Evolutionary conservation across 2,888 invertebrate genomes (phyloP).

Genomic region (Andrena chrysosceles): DNA sequence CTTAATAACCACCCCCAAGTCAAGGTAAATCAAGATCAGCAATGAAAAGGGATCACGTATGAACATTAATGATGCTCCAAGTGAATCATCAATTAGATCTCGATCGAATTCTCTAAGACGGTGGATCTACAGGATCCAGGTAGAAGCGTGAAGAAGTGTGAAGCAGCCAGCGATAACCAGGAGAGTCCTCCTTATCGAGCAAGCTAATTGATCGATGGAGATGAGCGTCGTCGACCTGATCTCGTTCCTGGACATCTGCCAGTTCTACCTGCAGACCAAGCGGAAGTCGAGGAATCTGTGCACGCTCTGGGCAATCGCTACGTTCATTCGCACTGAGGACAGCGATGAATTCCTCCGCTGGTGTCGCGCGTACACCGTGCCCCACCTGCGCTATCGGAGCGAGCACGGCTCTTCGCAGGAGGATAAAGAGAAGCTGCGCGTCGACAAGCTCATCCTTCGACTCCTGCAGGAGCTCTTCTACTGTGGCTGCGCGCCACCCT

Average conservation of each 20-base stretch:
- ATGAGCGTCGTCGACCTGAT: slow-evolving; percentile 78
- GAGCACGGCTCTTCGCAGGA: slow-evolving; percentile 27
- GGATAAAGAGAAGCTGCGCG: slow-evolving; percentile 46
- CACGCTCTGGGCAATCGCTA: slow-evolving; percentile 80
- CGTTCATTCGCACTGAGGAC: slow-evolving; percentile 79
- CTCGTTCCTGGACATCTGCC: slow-evolving; percentile 81
- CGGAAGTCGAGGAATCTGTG: slow-evolving; percentile 74
- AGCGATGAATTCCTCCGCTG: slow-evolving; percentile 74
- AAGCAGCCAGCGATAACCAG: neutral
- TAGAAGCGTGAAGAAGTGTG: no score
- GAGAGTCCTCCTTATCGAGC: neutral
- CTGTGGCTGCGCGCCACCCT: slow-evolving; percentile 76
- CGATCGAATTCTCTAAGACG: neutral
- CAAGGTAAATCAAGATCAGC: neutral
- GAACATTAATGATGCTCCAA: neutral
- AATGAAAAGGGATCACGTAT: neutral
- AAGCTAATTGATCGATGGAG: slow-evolving; percentile 47
- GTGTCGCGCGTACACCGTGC: slow-evolving; percentile 76
- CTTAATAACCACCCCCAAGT: neutral
- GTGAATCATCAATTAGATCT: neutral
- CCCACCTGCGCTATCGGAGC: slow-evolving; percentile 70
- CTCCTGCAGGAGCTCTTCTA: slow-evolving; percentile 76
- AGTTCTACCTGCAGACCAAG: slow-evolving; percentile 76
- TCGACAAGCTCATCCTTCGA: slow-evolving; percentile 70
- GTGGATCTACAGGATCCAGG: neutral